Base-by-base conservation (phyloP, 2,797 vertebrate genomes). In the Silurus aristotelis region DNA sequence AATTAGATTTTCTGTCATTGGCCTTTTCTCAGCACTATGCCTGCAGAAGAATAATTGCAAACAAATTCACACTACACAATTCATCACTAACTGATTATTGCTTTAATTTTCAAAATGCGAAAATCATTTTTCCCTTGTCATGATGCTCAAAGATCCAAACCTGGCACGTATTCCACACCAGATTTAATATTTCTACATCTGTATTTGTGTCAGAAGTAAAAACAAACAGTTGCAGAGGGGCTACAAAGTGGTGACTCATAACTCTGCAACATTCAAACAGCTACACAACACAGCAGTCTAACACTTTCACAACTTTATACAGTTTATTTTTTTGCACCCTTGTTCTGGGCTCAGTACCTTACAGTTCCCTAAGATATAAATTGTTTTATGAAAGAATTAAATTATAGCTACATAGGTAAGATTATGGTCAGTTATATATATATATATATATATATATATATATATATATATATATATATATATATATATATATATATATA, bases 131-230 rank as follows among this genome's bases (percentile, higher is more conserved):
- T 25, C 60, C 43, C 56, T 22, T 31, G 15, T 20, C 14, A 13
- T n/a, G 56, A 78, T 64, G 58, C 43, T 46, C n/a, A 38, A 38
- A 38, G 38, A 38, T 38, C 38, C 25, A 52, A 15, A 14, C 77
- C 63, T 38, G 43, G 58, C 58, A 38, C 17, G 25, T 58, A 63
- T 6, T 81, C 55, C 19, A 17, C 19, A 2, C 27, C 79, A 15
- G 64, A 85, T 70, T 75, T 56, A 46, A 55, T 27, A 81, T 85
- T 87, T 87, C 85, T 77, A 80, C 82, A 87, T 87, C 82, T 87
- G 76, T 80, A 67, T 71, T 79, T 48, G 43, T 71, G 81, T 83
- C 56, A 63, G n/a, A 79, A 85, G 25, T 58, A n/a, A 85, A 85
- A 81, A 81, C 70, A 73, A 83, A 86, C 85, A 55, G 80, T 83